These are phyloP conservation scores for Oasisia sp. DNA, from an alignment of 2,888 invertebrate species.

Conservation along the genomic window DNA sequence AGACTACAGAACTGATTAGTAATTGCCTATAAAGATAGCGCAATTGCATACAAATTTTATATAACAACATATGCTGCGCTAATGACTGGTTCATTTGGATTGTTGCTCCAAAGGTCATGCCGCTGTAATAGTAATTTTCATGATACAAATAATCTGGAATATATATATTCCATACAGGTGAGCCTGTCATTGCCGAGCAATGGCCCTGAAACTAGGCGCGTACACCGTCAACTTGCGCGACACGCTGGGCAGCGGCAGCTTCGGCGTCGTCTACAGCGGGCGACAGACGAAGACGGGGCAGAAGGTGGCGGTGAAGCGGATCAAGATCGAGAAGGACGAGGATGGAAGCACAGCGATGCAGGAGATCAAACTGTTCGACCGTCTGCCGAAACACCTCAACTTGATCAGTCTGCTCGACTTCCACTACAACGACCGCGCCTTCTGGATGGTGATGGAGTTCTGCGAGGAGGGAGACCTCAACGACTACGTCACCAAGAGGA, in stretches of 20 bases:
- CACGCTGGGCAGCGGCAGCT: slow-evolving; percentile 21
- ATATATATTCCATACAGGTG: neutral
- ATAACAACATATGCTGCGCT: too few relatives aligned
- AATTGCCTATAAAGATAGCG: too few relatives aligned
- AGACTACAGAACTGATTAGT: too few relatives aligned
- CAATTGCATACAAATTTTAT: too few relatives aligned
- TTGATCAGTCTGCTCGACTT: slow-evolving; percentile 21
- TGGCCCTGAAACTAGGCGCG: neutral
- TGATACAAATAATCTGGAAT: neutral
- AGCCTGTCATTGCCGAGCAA: neutral
- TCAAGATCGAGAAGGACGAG: slow-evolving; percentile 18
- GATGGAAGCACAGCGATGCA: slow-evolving; percentile 21
- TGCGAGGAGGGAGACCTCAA: slow-evolving; percentile 21
- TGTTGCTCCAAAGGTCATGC: too few relatives aligned
- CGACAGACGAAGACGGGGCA: neutral
- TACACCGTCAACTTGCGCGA: neutral
- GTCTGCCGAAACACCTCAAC: slow-evolving; percentile 17
- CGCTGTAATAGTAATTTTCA: neutral
- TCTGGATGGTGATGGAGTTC: slow-evolving; percentile 28
- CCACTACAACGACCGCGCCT: slow-evolving; percentile 21
- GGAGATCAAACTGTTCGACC: slow-evolving; percentile 25
- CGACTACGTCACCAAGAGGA: neutral
- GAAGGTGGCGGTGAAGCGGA: slow-evolving; percentile 22
- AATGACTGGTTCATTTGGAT: too few relatives aligned
- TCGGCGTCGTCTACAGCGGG: slow-evolving; percentile 23